A percentile compares a stretch with the other conserved stretches of the same genome.
These are phyloP conservation scores for Pelvicachromis taeniatus DNA, from an alignment of 2,113 vertebrate species.

Conservation along the genomic window DNA sequence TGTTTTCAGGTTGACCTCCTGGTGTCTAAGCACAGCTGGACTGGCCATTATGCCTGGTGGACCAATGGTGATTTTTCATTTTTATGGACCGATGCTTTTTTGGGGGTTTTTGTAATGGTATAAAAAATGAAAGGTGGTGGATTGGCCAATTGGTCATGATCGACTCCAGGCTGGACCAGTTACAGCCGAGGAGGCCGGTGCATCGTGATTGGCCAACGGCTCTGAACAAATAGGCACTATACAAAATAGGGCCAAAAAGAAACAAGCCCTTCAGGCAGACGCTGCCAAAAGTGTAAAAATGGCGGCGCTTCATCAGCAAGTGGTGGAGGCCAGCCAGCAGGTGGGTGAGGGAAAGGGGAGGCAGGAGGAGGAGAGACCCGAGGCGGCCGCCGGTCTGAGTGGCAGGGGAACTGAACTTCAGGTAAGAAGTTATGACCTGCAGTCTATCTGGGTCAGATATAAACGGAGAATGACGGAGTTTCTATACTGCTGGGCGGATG, in stretches of 20 bases:
- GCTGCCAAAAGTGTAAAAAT: background rate
- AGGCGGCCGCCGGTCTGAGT: background rate
- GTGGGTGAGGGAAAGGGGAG: background rate
- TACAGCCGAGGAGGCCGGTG: too few relatives aligned
- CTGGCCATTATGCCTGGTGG: background rate
- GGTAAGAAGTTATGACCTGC: background rate
- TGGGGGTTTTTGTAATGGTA: too few relatives aligned
- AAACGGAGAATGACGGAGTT: too few relatives aligned
- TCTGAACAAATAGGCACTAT: too few relatives aligned
- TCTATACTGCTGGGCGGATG: too few relatives aligned
- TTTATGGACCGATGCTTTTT: background rate
- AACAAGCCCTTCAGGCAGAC: background rate
- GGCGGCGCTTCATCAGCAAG: background rate
- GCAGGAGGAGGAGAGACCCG: background rate
- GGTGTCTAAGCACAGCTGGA: background rate
- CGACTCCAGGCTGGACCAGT: too few relatives aligned
- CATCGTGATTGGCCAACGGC: too few relatives aligned
- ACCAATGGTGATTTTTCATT: rapidly evolving
- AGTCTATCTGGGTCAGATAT: background rate
- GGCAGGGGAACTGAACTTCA: background rate
- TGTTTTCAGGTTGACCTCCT: background rate
- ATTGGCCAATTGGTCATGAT: too few relatives aligned
- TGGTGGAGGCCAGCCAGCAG: background rate
- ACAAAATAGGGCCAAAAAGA: background rate
- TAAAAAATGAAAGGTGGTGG: too few relatives aligned